Base-by-base conservation (phyloP, 2,797 vertebrate species). In the Sebastolobus altivelis region DNA sequence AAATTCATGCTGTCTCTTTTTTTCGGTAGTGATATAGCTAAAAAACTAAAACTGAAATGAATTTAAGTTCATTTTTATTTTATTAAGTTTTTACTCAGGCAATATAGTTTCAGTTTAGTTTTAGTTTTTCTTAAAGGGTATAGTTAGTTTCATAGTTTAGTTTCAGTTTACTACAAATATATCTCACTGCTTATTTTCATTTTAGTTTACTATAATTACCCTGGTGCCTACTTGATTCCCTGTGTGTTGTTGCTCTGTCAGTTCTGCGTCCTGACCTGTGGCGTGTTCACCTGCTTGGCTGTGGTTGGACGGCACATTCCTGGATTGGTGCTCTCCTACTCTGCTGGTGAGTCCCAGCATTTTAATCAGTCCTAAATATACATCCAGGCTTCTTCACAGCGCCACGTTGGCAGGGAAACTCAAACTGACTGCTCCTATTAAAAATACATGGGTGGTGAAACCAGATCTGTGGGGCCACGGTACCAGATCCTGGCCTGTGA, bases 221-320 rank as follows among this genome's bases (percentile, higher is more conserved):
- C 25, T 6, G 0, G 40, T 56, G 27, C 33, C 87, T 61, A 80
- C 68, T 63, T 83, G 2, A 54, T 16, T 72, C 29, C n/a, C 20
- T 68, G 9, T 72, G 49, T 85, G n/a, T 71, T 67, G 40, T 43
- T 76, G 83, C 62, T 62, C 65, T 83, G 29, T 88, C 90, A 99
- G 98, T 99, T 99, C 93, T 99, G 98, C 92, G 83, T 98, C 91
- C 83, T 99, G 94, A 96, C 91, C 84, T 99, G 97, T 87, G 95
- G 96, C 72, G 86, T 97, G 75, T 96, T 98, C 85, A 96, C 95
- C 54, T 96, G 96, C 87, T 85, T 98, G 95, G 97, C 97, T 70
- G 89, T 97, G 87, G 92, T 98, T 87, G 98, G 98, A 85, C 94
- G 80, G 66, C 97, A 96, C 77, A 90, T 99, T 91, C 97, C 98